Base-by-base conservation (phyloP, 2,797 vertebrate species). In the Columba guinea region DNA sequence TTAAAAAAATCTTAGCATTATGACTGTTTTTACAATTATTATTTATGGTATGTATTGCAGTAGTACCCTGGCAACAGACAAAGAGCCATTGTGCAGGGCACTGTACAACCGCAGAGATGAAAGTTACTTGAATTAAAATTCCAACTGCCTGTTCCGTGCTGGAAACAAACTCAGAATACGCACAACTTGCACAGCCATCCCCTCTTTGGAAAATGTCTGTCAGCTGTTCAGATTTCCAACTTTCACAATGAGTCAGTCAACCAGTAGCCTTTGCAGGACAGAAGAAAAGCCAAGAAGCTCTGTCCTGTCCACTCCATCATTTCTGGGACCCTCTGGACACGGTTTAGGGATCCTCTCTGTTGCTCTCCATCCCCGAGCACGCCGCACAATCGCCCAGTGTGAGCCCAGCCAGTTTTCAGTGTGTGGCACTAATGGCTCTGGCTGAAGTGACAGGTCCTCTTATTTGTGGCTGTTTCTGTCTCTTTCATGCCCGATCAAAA, bases 21-120 rank as follows among this genome's bases (percentile, higher is more conserved):
- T 83, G 90, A 75, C 91, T 89, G 81, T 93, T 96, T 90, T 90
- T 97, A 87, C 71, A 83, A 16, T 89, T 91, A 92, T 89, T 95
- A 94, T 90, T 96, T 96, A 93, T 84, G 74, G 41, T 83, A 89
- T 39, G 78, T 75, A 55, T 63, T 94, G 83, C 93, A 53, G 53
- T 53, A 93, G 71, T 74, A 68, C 75, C 62, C 46, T 85, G 88
- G 90, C 78, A 87, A 62, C 0, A 0, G 71, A 95, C 94, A 95
- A 93, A 90, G 95, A 49, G 18, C 48, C 88, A 83, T 95, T 96
- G 88, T 97, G 82, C 5, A 8, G 76, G 52, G 70, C 63, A 26
- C 87, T 51, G 65, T 86, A 34, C 0, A 0, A 68, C 74, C 68
- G 68, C 65, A 77, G 71, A 80, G 90, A 58, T 2, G 3, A 62